These are phyloP conservation scores for Cochlearius cochlearius DNA, from an alignment of 2,113 vertebrate species.

Conservation along the genomic window DNA sequence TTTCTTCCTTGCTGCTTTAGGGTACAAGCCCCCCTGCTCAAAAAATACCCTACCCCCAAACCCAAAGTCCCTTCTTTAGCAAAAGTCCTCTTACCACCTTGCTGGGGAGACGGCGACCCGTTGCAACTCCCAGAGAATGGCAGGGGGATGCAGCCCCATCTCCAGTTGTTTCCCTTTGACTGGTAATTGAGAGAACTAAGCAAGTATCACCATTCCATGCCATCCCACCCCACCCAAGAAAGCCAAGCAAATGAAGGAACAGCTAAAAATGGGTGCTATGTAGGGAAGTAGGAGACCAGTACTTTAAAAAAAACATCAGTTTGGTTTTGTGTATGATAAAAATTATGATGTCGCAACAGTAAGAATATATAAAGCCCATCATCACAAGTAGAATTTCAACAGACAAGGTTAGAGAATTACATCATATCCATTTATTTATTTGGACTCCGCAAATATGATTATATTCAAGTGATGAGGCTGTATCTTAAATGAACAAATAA, in stretches of 20 bases:
- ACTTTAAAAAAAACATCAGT: background rate
- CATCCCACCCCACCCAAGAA: background rate
- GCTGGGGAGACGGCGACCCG: background rate
- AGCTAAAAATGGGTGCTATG: background rate
- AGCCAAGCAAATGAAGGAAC: background rate
- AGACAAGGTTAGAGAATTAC: background rate
- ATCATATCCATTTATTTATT: background rate
- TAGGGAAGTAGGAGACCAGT: background rate
- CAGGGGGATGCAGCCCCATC: rapidly evolving
- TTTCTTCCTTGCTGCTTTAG: background rate
- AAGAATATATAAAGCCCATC: background rate
- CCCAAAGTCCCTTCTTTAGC: background rate
- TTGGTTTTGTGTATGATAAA: background rate
- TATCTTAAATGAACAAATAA: background rate
- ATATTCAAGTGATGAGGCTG: background rate
- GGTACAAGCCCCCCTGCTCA: background rate
- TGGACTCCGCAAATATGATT: background rate
- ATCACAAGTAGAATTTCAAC: background rate
- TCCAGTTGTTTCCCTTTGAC: background rate
- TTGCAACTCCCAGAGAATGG: background rate
- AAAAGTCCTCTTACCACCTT: background rate
- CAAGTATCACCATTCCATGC: rapidly evolving
- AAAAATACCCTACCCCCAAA: background rate
- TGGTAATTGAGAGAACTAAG: background rate
- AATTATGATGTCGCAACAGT: background rate